These are phyloP conservation scores for Cuculus canorus DNA, from an alignment of 2,797 vertebrate genomes.

Conservation along the genomic window DNA sequence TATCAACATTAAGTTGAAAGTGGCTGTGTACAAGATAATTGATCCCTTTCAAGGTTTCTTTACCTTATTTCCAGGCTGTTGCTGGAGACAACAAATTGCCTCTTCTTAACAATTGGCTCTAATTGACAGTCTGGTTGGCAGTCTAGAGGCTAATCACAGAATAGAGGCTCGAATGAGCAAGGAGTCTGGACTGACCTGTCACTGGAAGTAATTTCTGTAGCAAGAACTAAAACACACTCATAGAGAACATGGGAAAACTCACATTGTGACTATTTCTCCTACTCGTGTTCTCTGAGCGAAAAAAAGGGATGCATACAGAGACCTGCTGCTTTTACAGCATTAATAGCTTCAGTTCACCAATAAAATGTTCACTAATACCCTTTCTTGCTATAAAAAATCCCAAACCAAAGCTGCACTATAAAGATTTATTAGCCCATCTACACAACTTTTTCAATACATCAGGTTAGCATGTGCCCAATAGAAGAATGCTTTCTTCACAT, in stretches of 20 bases:
- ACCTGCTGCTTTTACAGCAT: not conserved
- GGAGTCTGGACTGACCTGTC: not conserved
- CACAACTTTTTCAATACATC: not conserved
- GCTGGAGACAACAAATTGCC: conserved; percentile 28
- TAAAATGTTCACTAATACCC: not conserved
- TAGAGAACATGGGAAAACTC: not conserved
- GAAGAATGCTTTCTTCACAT: not conserved
- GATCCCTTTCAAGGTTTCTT: conserved; percentile 42
- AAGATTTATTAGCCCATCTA: not conserved
- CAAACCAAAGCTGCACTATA: not conserved
- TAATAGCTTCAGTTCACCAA: not conserved
- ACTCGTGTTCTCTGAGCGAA: not conserved
- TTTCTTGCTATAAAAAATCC: not conserved
- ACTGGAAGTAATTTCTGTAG: conserved; percentile 6
- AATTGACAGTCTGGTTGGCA: conserved; percentile 34
- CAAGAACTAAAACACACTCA: not conserved
- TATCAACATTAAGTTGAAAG: conserved; percentile 46
- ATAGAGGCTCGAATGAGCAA: not conserved
- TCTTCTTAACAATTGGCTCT: conserved; percentile 24
- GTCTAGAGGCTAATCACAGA: not conserved
- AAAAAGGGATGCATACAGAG: not conserved
- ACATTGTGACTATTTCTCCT: not conserved
- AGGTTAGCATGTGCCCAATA: not conserved
- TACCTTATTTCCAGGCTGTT: conserved; percentile 39
- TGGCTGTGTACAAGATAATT: not conserved